Conservation (phyloP, 2,888 invertebrate species). For the Oscheius onirici region DNA sequence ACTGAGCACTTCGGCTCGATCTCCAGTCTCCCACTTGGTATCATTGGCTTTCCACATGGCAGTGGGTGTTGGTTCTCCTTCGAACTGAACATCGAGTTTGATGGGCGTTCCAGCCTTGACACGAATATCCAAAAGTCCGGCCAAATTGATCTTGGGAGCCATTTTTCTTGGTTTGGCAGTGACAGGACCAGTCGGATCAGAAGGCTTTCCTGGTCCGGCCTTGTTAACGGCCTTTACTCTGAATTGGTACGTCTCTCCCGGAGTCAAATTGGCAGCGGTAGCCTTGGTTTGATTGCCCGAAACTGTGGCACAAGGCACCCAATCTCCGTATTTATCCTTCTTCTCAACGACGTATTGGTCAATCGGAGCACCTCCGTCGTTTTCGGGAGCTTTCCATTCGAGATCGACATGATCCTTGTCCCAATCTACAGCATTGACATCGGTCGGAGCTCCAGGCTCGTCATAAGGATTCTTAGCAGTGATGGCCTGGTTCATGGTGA, state of each 20-base stretch:
- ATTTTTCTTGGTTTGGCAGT: conserved; percentile 80
- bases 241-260: conserved; percentile 91
- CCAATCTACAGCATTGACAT: conserved; percentile 83
- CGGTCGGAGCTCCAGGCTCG: conserved; percentile 70
- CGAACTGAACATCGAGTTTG: conserved; percentile 90
- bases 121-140: conserved; percentile 86
- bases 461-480: conserved; percentile 91
- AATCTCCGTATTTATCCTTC: conserved; percentile 71
- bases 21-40: conserved; percentile 78
- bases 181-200: conserved; percentile 86
- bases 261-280: conserved; percentile 86
- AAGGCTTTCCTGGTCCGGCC: conserved; percentile 89
- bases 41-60: conserved; percentile 84
- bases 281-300: conserved; percentile 73
- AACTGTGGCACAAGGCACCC: conserved; percentile 69
- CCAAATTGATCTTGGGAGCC: conserved; percentile 89
- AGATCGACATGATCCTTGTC: conserved; percentile 93
- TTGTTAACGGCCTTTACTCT: conserved; percentile 78
- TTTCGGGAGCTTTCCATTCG: conserved; percentile 94
- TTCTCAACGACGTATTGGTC: conserved; percentile 71
- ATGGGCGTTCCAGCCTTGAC: conserved; percentile 91
- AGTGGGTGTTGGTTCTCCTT: conserved; percentile 91
- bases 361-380: conserved; percentile 89
- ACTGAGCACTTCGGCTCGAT: conserved; percentile 80
- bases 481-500: conserved; percentile 84